A percentile compares a stretch with the other conserved stretches of the same genome.
These are phyloP conservation scores for Aptenodytes patagonicus DNA, from an alignment of 2,113 vertebrate genomes.

Conservation along the genomic window DNA sequence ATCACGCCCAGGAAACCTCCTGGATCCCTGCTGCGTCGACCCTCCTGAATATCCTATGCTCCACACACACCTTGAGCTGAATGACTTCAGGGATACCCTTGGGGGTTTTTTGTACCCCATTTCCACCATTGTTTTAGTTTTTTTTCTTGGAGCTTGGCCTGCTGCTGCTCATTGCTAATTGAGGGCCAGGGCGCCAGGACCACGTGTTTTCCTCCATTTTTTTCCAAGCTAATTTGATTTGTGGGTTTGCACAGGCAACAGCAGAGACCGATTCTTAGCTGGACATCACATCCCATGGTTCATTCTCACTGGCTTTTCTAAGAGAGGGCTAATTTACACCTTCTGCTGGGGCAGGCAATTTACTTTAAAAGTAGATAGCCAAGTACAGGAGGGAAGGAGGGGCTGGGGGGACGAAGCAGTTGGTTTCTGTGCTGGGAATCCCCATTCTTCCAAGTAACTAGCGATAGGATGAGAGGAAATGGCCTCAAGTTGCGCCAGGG, in stretches of 20 bases:
- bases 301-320: background rate
- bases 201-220: background rate
- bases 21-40: accelerated
- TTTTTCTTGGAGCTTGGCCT: background rate
- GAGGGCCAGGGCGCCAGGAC: background rate
- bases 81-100: background rate
- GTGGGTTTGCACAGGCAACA: background rate
- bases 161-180: background rate
- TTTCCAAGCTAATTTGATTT: background rate
- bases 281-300: background rate
- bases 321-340: background rate
- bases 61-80: background rate
- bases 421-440: background rate
- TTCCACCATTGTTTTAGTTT: background rate
- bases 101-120: background rate
- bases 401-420: background rate
- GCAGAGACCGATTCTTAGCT: background rate
- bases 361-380: background rate
- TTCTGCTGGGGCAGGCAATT: background rate
- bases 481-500: no score
- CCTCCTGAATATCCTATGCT: background rate
- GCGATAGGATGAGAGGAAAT: no score
- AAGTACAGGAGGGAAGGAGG: background rate
- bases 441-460: no score
- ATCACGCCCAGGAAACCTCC: background rate